A percentile compares a stretch with the other conserved stretches of the same genome.
Conservation (phyloP, 2,888 invertebrate species). For the Fragum whitleyi region DNA sequence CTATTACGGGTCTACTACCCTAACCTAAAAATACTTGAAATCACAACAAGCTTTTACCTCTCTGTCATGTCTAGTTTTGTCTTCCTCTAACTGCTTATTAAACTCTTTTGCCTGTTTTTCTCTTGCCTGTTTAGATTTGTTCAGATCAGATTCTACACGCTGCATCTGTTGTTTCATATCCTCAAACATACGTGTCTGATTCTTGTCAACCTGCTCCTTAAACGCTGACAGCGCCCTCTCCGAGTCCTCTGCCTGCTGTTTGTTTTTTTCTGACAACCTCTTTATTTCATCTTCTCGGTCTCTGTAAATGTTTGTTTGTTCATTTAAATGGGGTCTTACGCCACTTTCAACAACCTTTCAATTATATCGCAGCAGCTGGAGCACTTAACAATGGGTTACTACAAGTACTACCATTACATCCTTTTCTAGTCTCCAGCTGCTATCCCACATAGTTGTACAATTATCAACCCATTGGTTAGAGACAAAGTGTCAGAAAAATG, state of each 20-base stretch:
- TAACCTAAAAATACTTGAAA: too few relatives aligned
- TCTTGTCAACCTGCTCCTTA: constrained; percentile 82
- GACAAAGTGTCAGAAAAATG: too few relatives aligned
- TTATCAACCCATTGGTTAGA: too few relatives aligned
- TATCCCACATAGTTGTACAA: too few relatives aligned
- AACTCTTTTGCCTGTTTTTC: constrained; percentile 83
- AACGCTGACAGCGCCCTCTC: constrained; percentile 83
- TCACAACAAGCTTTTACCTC: constrained; percentile 71
- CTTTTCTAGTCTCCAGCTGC: too few relatives aligned
- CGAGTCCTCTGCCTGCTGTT: constrained; percentile 77
- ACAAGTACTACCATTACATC: too few relatives aligned
- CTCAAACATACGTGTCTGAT: constrained; percentile 81
- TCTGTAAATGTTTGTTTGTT: too few relatives aligned
- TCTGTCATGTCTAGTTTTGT: constrained; percentile 77
- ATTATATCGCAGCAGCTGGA: too few relatives aligned
- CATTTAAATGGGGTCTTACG: too few relatives aligned
- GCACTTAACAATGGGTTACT: too few relatives aligned
- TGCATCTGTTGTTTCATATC: constrained; percentile 84
- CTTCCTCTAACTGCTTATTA: constrained; percentile 79
- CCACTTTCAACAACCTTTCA: too few relatives aligned
- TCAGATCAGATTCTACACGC: constrained; percentile 81
- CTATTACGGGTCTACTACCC: too few relatives aligned
- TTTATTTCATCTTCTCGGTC: constrained; percentile 82
- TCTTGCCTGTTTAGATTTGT: constrained; percentile 81
- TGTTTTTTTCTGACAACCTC: constrained; percentile 75